Base-by-base conservation (phyloP, 2,888 invertebrate species). In the Tetanocera ferruginea region DNA sequence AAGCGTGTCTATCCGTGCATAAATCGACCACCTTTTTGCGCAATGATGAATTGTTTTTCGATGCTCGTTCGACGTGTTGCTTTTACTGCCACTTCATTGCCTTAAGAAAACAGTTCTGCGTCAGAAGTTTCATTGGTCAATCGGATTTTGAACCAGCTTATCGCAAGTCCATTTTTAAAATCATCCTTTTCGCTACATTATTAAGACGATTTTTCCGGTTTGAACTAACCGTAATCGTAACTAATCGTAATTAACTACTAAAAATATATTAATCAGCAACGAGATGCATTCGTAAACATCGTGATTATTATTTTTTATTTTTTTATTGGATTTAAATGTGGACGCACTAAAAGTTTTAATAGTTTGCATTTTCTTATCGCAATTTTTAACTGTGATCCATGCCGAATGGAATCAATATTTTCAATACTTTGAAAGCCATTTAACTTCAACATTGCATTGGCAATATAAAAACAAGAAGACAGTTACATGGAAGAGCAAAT, bases 211-310 rank as follows among this genome's bases (percentile, higher is more conserved):
- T 73, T 31, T 67, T 52, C 66, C 66, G 14, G 67, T 55, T 75
- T 34, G 17, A 25, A 52, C 75, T 25, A 52, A 62, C 66, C 66
- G 66, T 28, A 34, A 67, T 31, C 43, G 43, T 19, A 66, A 37
- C 17, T 25, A 23, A 55, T 74, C 28, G 34, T 37, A 17, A 23
- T n/a, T 51, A 9, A 49, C 52, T 4, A 43, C 14, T 62, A 57
- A 55, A 57, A 49, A 43, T 73, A 43, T 31, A 28, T n/a, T 37
- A 60, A 72, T 60, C 34, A 19, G 14, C 52, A 49, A 17, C 31
- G 76, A 34, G 52, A 71, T 77, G 69, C 73, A 77, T 69, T 73
- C 73, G 60, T 43, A 77, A 77, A 69, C 60, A 77, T 19, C 67
- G 77, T 73, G 77, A 77, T 77, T 52, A 75, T 75, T 19, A 43